Base-by-base conservation (phyloP, 35 echinoderm and acorn worm species). In the Nesometra sesokonis region DNA sequence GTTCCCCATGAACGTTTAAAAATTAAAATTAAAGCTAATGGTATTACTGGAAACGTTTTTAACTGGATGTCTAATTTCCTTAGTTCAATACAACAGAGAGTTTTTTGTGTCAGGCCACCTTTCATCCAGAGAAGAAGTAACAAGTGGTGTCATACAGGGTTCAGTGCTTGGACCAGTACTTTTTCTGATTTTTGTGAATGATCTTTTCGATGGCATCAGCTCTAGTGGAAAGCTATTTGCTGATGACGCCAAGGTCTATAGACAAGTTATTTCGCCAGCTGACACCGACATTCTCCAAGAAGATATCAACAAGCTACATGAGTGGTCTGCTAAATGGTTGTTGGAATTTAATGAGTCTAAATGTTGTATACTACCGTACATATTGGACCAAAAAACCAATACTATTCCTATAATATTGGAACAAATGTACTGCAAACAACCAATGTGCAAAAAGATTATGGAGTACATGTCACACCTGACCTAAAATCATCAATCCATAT, bases 151-250 rank as follows among this genome's bases (percentile, higher is more conserved):
- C 33, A 31, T 34, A 34, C 80, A 81, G 33, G 80, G 80, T 33
- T 81, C 80, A 33, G 80, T 81, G 21, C 5, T 81, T 19, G 80
- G 80, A 81, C 80, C 80, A 81, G 21, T 34, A 33, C 80, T 81
- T 31, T n/a, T n/a, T n/a, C n/a, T n/a, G n/a, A n/a, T n/a, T n/a
- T n/a, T n/a, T n/a, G n/a, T n/a, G n/a, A n/a, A 81, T 81, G 32
- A 81, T 32, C 31, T 81, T 32, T 11, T 33, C 21, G 34, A 81
- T 34, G 80, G 30, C n/a, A n/a, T n/a, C n/a, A n/a, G n/a, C n/a
- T n/a, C n/a, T n/a, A n/a, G n/a, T n/a, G n/a, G n/a, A n/a, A n/a
- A n/a, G n/a, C n/a, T n/a, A n/a, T n/a, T n/a, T n/a, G n/a, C n/a
- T n/a, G n/a, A n/a, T n/a, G n/a, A 32, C 9, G 31, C 17, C n/a